Conservation (phyloP, 2,888 invertebrate species). For the Tipula helvola region DNA sequence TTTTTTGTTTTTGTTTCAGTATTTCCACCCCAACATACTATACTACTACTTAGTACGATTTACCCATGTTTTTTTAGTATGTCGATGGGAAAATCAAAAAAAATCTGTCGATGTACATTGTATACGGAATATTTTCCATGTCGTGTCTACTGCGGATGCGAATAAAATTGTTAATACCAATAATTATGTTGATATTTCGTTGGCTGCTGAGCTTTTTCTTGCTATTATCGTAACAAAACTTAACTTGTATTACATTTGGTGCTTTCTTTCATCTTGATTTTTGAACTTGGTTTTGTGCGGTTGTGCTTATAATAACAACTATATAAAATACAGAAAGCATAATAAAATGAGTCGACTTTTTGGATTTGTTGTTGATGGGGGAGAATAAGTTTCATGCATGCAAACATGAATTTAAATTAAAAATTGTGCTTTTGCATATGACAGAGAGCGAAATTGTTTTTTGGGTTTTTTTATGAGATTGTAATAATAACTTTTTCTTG, state of each 20-base stretch:
- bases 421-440: background rate
- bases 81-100: background rate
- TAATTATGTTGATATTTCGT: background rate
- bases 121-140: background rate
- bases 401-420: background rate
- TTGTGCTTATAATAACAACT: background rate
- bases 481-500: background rate
- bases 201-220: background rate
- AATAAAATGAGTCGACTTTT: background rate
- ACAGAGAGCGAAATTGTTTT: background rate
- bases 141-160: background rate
- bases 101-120: background rate
- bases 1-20: background rate
- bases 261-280: background rate
- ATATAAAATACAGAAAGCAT: background rate
- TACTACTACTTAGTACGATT: background rate
- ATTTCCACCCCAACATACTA: background rate
- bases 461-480: background rate
- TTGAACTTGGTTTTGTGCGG: background rate
- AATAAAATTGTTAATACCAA: background rate
- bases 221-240: background rate
- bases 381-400: background rate
- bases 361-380: background rate
- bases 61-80: background rate
- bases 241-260: background rate